A percentile compares a stretch with the other conserved stretches of the same genome.
Conservation (phyloP, 2,888 invertebrate species). For the Baronia brevicornis region DNA sequence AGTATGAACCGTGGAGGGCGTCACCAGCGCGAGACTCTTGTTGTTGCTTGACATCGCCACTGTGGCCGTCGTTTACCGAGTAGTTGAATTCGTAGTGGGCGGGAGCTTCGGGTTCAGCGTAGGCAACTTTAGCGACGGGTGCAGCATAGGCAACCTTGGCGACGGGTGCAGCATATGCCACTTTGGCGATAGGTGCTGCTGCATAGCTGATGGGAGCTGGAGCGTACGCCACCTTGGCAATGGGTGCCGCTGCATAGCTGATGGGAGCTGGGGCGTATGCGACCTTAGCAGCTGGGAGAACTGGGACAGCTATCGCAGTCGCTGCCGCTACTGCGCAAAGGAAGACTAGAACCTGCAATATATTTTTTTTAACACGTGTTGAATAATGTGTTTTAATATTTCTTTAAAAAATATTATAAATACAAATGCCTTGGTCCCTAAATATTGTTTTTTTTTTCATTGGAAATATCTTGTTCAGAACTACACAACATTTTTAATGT, state of each 20-base stretch:
- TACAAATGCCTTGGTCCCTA: neutral
- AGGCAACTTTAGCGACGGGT: slow-evolving; percentile 42
- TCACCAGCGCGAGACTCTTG: slow-evolving; percentile 59
- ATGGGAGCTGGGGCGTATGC: slow-evolving; percentile 17
- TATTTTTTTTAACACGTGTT: neutral
- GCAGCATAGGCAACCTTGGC: slow-evolving; percentile 27
- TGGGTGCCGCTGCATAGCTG: slow-evolving; percentile 25
- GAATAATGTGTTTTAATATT: neutral
- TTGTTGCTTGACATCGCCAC: slow-evolving; percentile 65
- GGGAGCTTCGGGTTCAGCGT: slow-evolving; percentile 49
- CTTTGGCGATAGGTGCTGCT: slow-evolving; percentile 27
- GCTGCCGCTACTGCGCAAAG: slow-evolving; percentile 43
- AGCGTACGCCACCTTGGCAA: slow-evolving; percentile 29
- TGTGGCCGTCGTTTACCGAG: slow-evolving; percentile 60
- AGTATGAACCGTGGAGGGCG: slow-evolving; percentile 62
- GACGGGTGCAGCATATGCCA: slow-evolving; percentile 29
- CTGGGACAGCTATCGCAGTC: slow-evolving; percentile 18
- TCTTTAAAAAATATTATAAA: neutral
- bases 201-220: slow-evolving; percentile 21
- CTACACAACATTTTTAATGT: too few species aligned
- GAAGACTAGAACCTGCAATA: slow-evolving; percentile 35
- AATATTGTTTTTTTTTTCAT: too few species aligned
- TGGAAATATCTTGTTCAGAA: too few species aligned
- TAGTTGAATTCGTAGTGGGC: slow-evolving; percentile 62
- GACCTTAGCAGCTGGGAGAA: slow-evolving; percentile 21